Evolutionary conservation across 2,888 invertebrate genomes (phyloP).

Genomic region (Byasa hedistus): DNA sequence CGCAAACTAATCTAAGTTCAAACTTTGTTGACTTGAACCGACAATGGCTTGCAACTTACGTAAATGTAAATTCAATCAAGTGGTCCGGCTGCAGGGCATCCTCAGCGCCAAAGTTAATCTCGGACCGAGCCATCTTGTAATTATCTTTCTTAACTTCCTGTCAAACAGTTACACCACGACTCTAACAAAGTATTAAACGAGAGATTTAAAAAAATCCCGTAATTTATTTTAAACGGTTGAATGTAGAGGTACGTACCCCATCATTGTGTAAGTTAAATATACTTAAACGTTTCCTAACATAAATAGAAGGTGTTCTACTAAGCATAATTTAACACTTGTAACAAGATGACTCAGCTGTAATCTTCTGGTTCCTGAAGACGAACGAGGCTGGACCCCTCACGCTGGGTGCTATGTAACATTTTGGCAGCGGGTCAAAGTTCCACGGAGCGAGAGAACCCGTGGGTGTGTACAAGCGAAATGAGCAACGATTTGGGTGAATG

Average conservation of each 20-base stretch:
- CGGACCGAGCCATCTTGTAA: background rate
- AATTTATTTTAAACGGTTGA: too few species aligned
- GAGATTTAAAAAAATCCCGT: background rate
- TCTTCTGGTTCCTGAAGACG: background rate
- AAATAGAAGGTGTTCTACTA: background rate
- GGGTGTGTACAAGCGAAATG: conserved; percentile 17
- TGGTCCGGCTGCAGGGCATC: background rate
- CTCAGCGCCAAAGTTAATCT: conserved; percentile 15
- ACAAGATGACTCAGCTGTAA: background rate
- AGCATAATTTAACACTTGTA: background rate
- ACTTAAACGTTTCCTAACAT: background rate
- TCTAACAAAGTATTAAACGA: background rate
- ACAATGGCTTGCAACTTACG: conserved; percentile 22
- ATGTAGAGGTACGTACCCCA: too few species aligned
- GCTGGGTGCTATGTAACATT: background rate
- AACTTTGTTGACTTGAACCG: conserved; percentile 5
- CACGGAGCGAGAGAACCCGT: conserved; percentile 10
- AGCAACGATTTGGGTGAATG: conserved; percentile 6
- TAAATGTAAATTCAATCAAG: conserved; percentile 19
- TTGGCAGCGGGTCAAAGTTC: conserved; percentile 14
- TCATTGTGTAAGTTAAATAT: too few species aligned
- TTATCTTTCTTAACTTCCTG: conserved; percentile 1
- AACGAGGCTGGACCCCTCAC: background rate
- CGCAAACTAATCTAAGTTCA: conserved; percentile 28
- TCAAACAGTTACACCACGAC: background rate